phyloP scores from a whole-genome alignment of 2,113 vertebrate genomes.

The Pangasianodon gigas region DNA sequence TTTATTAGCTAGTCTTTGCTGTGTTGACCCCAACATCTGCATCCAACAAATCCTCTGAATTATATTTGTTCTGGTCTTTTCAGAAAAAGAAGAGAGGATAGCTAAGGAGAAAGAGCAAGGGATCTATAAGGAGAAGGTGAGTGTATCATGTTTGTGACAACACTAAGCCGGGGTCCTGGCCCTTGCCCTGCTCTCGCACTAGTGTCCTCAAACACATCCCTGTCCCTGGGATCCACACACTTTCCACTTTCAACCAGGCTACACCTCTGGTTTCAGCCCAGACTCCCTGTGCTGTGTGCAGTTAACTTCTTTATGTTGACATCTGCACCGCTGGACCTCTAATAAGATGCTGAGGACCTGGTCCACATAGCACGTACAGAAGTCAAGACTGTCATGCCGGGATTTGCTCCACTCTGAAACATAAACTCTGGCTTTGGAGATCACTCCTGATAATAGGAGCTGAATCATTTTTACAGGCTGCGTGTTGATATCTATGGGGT shows the following conservation, averaged over 20 bases:
- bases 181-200: background rate
- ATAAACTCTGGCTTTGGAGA: slow-evolving; percentile 20
- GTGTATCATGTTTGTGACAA: background rate
- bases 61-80: slow-evolving; percentile 55
- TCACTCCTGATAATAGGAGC: slow-evolving; percentile 7
- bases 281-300: slow-evolving; percentile 20
- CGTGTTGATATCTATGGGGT: slow-evolving; percentile 33
- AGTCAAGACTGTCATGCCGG: slow-evolving; percentile 6
- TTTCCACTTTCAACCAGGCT: slow-evolving; percentile 40
- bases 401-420: slow-evolving; percentile 19
- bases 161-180: background rate
- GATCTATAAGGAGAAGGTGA: slow-evolving; percentile 97
- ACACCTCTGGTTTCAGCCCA: slow-evolving; percentile 33
- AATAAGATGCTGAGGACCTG: slow-evolving; percentile 52
- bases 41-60: background rate
- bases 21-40: background rate
- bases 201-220: slow-evolving; percentile 31
- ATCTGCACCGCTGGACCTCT: slow-evolving; percentile 42
- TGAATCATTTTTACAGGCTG: slow-evolving; percentile 31
- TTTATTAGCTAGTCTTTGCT: background rate
- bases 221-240: background rate
- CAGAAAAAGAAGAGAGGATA: slow-evolving; percentile 94
- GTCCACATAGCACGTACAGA: slow-evolving; percentile 41
- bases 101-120: slow-evolving; percentile 94
- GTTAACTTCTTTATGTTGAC: slow-evolving; percentile 51